Evolutionary conservation across 2,888 invertebrate species (phyloP), one percentile per base, ranked within the genome.

Genomic region (Chloroclysta siterata): DNA sequence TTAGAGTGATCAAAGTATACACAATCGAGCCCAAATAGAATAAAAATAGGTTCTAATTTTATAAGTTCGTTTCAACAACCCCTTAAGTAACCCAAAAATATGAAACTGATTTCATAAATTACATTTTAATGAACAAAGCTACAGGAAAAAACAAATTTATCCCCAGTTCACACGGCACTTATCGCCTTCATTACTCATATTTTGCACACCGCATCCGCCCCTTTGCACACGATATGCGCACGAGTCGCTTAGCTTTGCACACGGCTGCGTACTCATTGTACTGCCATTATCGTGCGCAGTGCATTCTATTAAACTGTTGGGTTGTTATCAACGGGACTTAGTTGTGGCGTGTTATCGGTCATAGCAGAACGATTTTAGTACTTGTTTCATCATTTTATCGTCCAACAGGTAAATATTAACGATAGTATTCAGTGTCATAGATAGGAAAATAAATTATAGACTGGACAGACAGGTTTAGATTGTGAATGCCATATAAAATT

Each of bases 181-280:
- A n/a, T 48, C 47, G 28, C 10, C 14, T 2, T 17, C 8, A 33
- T 44, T 14, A 44, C 44, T 44, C 14, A 44, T 22, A 14, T 22
- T 48, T 56, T 57, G 33, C 60, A 63, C 68, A 60, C 65, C 48
- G 42, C 60, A 53, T 41, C 33, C 8, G 33, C 6, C 33, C 8
- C 8, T 33, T 33, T 33, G 33, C 33, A 8, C 33, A 33, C 33
- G 33, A 36, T 53, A 54, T 60, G 54, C 60, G 52, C 55, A n/a
- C 61, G 42, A 10, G n/a, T 33, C 22, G 29, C 36, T 36, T 22
- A 2, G 39, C n/a, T 53, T 17, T 53, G 53, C 53, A 22, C 41
- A 53, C 41, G 14, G 7, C 29, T 11, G 0, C 28, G 28, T 14
- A 50, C n/a, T 41, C 39, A 39, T 52, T 22, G 28, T 46, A 15